A percentile compares a stretch with the other conserved stretches of the same genome.
These are phyloP conservation scores for Leistus spinibarbis DNA, from an alignment of 2,888 invertebrate genomes.

Conservation along the genomic window DNA sequence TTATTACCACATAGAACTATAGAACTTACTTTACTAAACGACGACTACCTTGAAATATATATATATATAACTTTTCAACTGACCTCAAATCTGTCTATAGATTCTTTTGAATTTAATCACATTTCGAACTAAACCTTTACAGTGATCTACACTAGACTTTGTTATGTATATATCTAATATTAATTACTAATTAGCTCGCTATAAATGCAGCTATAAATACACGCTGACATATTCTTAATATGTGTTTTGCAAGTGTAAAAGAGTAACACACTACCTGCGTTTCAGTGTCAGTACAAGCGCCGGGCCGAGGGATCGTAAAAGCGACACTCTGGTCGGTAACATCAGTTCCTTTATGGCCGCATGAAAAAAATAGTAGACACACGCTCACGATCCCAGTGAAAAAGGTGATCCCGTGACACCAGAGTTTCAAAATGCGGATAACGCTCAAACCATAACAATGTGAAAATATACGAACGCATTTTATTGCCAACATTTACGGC, in stretches of 20 bases:
- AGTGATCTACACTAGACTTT: too few relatives aligned
- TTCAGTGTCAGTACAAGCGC: neutral
- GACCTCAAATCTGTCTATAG: too few relatives aligned
- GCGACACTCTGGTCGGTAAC: neutral
- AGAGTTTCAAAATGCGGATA: neutral
- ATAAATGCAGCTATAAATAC: too few relatives aligned
- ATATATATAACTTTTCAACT: too few relatives aligned
- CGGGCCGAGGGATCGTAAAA: neutral
- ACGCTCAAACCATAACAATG: slow-evolving; percentile 22
- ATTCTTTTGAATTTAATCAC: too few relatives aligned
- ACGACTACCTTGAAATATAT: neutral
- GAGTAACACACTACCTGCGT: too few relatives aligned
- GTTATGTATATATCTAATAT: too few relatives aligned
- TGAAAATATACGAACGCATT: slow-evolving; percentile 44
- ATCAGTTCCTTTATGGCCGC: neutral
- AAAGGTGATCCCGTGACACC: neutral
- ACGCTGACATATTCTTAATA: too few relatives aligned
- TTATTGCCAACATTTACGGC: slow-evolving; percentile 48
- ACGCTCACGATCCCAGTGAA: neutral
- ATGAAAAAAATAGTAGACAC: neutral
- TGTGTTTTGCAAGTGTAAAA: too few relatives aligned
- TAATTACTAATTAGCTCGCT: too few relatives aligned
- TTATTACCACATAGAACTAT: neutral
- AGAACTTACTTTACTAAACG: neutral
- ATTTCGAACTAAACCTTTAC: too few relatives aligned